Evolutionary conservation across 2,888 invertebrate species (phyloP).

Genomic region (Monopis laevigella): DNA sequence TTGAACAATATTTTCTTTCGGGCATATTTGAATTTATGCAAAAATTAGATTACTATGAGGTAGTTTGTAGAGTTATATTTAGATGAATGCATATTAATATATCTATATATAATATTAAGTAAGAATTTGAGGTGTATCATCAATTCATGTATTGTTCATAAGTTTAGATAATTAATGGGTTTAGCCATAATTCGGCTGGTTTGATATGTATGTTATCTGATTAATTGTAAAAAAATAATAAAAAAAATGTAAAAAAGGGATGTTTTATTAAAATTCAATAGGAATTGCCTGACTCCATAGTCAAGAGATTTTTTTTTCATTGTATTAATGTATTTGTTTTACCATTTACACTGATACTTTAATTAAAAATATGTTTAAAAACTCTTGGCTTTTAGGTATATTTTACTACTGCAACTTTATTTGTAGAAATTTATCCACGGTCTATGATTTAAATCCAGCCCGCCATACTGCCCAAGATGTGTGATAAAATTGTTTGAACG

Average conservation of each 20-base stretch:
- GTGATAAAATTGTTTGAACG: too few relatives aligned
- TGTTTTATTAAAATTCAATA: constrained; percentile 41
- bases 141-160: constrained; percentile 68
- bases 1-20: constrained; percentile 67
- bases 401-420: too few relatives aligned
- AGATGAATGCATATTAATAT: constrained; percentile 67
- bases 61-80: constrained; percentile 63
- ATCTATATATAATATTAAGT: constrained; percentile 63
- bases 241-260: constrained; percentile 45
- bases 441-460: too few relatives aligned
- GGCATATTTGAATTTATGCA: constrained; percentile 68
- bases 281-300: neutral
- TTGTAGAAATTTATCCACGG: too few relatives aligned
- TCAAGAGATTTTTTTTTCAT: too few relatives aligned
- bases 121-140: constrained; percentile 67
- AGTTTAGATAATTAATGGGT: constrained; percentile 68
- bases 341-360: too few relatives aligned
- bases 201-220: constrained; percentile 68
- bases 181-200: constrained; percentile 68
- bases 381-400: too few relatives aligned
- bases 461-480: too few relatives aligned
- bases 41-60: constrained; percentile 63
- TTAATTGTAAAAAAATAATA: constrained; percentile 62
- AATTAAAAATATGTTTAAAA: too few relatives aligned
- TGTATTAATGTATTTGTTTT: too few relatives aligned